Conservation (phyloP, 2,888 invertebrate genomes). For the Drosophila algonquin region DNA sequence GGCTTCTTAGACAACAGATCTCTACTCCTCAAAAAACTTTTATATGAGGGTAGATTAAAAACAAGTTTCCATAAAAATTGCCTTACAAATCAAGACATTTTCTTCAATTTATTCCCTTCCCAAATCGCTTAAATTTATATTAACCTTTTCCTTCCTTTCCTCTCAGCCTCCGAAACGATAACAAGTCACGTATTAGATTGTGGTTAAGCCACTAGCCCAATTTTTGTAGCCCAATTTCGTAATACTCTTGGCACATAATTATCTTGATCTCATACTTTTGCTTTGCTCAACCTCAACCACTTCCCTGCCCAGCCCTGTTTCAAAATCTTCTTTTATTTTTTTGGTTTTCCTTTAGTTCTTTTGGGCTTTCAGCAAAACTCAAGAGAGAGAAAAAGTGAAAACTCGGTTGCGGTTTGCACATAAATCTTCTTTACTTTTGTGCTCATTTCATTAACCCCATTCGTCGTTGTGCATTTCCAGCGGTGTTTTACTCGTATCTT, state of each 20-base stretch:
- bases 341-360: conserved; percentile 30
- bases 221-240: conserved; percentile 4
- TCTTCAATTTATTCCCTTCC: neutral
- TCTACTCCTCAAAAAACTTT: too few relatives aligned
- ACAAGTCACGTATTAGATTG: conserved; percentile 1
- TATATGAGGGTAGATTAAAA: neutral
- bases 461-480: conserved; percentile 55
- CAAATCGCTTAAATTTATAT: neutral
- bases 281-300: conserved; percentile 7
- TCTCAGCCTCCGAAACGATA: neutral
- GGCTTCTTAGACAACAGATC: neutral
- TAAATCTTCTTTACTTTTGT: conserved; percentile 66
- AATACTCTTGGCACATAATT: neutral
- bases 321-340: conserved; percentile 40
- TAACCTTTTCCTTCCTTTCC: too few relatives aligned
- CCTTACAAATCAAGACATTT: neutral
- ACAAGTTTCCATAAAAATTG: neutral
- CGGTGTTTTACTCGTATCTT: conserved; percentile 50
- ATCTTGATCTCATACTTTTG: conserved; percentile 1
- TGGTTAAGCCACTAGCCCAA: neutral
- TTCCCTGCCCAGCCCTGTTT: conserved; percentile 39
- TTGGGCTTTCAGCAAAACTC: neutral
- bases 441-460: conserved; percentile 72
- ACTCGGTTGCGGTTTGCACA: conserved; percentile 56
- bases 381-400: conserved; percentile 64